Evolutionary conservation across 2,888 invertebrate species (phyloP).

Genomic region (Leptogaster cylindrica): DNA sequence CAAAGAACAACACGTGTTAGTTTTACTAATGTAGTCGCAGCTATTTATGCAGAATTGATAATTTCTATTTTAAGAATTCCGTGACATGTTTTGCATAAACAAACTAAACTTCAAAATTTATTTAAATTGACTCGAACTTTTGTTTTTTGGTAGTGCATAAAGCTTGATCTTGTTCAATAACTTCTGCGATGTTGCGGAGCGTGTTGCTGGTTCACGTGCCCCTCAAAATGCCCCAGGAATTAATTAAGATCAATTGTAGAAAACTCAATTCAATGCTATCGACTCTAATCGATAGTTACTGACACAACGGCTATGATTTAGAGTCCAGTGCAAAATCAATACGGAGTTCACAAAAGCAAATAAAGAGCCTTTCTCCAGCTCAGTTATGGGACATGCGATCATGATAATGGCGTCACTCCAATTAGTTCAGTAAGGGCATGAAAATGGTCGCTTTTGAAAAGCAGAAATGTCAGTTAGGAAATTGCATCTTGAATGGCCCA

Average conservation of each 20-base stretch:
- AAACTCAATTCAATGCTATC: background rate
- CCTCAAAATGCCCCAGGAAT: background rate
- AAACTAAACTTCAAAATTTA: too few species aligned
- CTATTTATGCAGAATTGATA: too few species aligned
- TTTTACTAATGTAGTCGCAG: too few species aligned
- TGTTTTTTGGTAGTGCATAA: too few species aligned
- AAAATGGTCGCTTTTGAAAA: conserved; percentile 10
- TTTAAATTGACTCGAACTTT: too few species aligned
- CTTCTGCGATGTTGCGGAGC: too few species aligned
- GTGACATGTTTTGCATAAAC: too few species aligned
- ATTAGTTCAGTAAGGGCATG: conserved; percentile 23
- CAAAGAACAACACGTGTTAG: too few species aligned
- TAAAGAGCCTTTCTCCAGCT: conserved; percentile 9
- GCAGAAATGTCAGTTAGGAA: conserved; percentile 1
- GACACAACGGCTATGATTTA: conserved; percentile 1
- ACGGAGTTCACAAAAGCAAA: conserved; percentile 2
- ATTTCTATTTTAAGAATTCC: too few species aligned
- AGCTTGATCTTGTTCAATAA: too few species aligned
- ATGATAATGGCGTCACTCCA: conserved; percentile 35
- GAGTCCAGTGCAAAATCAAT: background rate
- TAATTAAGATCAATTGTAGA: background rate
- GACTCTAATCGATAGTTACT: background rate
- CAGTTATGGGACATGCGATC: conserved; percentile 6
- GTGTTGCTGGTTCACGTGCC: too few species aligned
- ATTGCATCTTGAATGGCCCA: background rate